These are phyloP conservation scores for Zaprionus inermis DNA, from an alignment of 1,140 invertebrate genomes.

Conservation along the genomic window DNA sequence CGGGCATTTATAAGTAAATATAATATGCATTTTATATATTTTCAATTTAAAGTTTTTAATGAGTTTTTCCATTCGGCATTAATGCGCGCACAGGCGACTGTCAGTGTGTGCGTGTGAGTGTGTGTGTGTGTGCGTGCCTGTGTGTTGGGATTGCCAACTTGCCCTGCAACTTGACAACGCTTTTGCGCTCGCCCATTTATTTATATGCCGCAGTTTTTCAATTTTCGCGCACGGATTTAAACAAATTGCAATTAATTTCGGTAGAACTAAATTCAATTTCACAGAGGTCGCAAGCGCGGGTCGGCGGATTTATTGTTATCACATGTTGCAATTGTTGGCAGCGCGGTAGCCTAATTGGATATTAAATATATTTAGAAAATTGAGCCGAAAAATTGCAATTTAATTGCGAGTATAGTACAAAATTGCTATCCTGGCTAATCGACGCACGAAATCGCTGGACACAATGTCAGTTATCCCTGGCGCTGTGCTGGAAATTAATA, in stretches of 20 bases:
- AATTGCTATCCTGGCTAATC: slow-evolving; percentile 39
- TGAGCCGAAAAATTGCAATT: slow-evolving; percentile 33
- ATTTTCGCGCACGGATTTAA: slow-evolving; percentile 32
- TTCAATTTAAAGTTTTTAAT: slow-evolving; percentile 81
- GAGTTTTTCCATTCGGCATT: slow-evolving; percentile 61
- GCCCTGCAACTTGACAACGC: slow-evolving; percentile 37
- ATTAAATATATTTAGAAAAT: slow-evolving; percentile 47
- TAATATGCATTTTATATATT: slow-evolving; percentile 72
- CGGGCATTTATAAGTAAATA: slow-evolving; percentile 42
- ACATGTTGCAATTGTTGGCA: slow-evolving; percentile 26
- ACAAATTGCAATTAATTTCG: slow-evolving; percentile 65
- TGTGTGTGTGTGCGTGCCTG: slow-evolving; percentile 12
- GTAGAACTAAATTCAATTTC: slow-evolving; percentile 63
- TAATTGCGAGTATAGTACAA: slow-evolving; percentile 36
- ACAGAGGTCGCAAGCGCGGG: slow-evolving; percentile 5
- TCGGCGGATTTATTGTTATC: slow-evolving; percentile 41
- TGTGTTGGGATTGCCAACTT: slow-evolving; percentile 39
- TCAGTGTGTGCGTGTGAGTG: slow-evolving; percentile 5
- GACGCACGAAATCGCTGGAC: slow-evolving; percentile 9
- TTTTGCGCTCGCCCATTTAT: slow-evolving; percentile 57
- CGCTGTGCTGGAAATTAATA: slow-evolving; percentile 38
- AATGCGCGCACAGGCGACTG: slow-evolving; percentile 38
- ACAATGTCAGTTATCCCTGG: not conserved
- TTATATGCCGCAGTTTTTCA: slow-evolving; percentile 51
- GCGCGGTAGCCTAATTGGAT: slow-evolving; percentile 40